Base-by-base conservation (phyloP, 2,797 vertebrate species). In the Artibeus jamaicensis region DNA sequence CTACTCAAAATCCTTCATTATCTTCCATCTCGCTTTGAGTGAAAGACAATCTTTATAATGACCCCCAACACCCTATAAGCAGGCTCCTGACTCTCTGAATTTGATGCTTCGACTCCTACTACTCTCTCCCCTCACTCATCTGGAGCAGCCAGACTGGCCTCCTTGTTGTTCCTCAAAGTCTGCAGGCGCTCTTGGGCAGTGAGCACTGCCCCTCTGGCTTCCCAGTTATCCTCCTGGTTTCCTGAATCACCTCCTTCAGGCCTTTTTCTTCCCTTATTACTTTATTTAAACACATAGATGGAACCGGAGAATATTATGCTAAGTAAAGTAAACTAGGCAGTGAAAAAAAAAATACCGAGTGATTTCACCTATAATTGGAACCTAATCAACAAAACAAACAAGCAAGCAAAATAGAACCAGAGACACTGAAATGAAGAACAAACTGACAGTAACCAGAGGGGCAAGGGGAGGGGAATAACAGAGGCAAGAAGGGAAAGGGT, bases 241-340 rank as follows among this genome's bases (percentile, higher is more conserved):
- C 12, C 37, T 77, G 22, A 11, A 22, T 92, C 10, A 34, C 14
- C 14, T 70, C 4, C 88, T 39, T 68, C 42, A 34, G 26, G 42
- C 86, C 32, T 71, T 92, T 86, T 29, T 39, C 24, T 73, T 62
- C 68, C 8, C 34, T 73, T 77, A 67, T 12, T 46, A 67, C 22
- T 82, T 67, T 55, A 24, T 81, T 91, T 70, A 74, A 90, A 86
- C 92, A 86, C 50, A 82, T 26, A 24, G 57, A 59, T 59, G 57
- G 57, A 59, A 59, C 24, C 29, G 57, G 24, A 59, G 57, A 59
- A 24, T 18, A 29, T 59, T 59, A 59, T 59, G 24, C 55, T 57
- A 57, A 26, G 55, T 10, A 9, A 57, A 57, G 24, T 26, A 57
- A 57, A 9, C 57, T 24, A 29, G 57, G 57, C 57, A 59, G 10